These are phyloP conservation scores for Ophthalmolycus amberensis DNA, from an alignment of 2,113 vertebrate genomes.

Conservation along the genomic window DNA sequence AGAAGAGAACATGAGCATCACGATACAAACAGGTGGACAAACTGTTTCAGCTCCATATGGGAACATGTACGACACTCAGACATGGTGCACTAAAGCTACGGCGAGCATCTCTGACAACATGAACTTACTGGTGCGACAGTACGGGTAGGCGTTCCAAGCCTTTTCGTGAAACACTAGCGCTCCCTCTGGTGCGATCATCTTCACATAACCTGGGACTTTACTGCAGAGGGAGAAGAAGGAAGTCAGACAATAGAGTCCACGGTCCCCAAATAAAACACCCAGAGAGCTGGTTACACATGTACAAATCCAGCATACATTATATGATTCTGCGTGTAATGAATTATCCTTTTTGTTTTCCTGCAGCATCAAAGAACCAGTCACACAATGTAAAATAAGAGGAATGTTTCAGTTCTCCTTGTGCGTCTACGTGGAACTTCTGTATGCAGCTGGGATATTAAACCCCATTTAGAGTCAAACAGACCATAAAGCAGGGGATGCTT, in stretches of 20 bases:
- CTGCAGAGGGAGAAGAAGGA: slow-evolving; percentile 73
- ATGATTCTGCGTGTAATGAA: not conserved
- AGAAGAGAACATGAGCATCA: slow-evolving; percentile 47
- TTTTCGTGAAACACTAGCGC: slow-evolving; percentile 97
- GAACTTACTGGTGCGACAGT: slow-evolving; percentile 95
- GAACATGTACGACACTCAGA: not conserved
- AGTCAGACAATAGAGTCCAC: not conserved
- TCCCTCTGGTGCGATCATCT: slow-evolving; percentile 97
- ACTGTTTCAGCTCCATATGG: not conserved
- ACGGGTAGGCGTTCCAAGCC: slow-evolving; percentile 98
- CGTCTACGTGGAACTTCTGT: not conserved
- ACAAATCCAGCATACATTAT: not conserved
- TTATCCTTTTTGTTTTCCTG: not conserved
- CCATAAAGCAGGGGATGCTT: no score
- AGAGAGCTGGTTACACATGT: no score
- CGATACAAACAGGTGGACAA: not conserved
- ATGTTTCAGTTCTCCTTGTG: not conserved
- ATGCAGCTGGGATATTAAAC: not conserved
- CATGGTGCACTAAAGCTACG: not conserved
- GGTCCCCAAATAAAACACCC: not conserved
- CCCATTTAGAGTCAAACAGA: no score
- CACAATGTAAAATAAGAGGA: not conserved
- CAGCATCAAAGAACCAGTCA: not conserved
- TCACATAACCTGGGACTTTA: slow-evolving; percentile 96
- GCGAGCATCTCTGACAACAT: not conserved